Conservation (phyloP, 2,888 invertebrate species). For the Platypus cylindrus region DNA sequence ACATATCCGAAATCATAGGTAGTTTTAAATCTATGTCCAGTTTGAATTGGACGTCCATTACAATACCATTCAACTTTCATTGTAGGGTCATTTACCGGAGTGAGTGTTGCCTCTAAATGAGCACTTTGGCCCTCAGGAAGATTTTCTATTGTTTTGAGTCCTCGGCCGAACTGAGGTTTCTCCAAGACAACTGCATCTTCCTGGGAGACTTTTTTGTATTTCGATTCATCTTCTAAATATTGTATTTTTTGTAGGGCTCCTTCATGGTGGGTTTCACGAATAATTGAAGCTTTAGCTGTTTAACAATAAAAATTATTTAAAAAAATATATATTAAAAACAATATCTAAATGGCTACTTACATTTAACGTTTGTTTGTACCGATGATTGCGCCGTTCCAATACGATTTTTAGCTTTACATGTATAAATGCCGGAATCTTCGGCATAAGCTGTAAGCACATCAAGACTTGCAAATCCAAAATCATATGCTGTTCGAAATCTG, state of each 20-base stretch:
- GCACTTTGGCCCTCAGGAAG: conserved; percentile 77
- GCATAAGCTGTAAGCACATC: conserved; percentile 89
- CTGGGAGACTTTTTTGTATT: conserved; percentile 55
- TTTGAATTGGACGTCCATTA: conserved; percentile 85
- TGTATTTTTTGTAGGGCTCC: conserved; percentile 86
- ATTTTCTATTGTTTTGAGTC: conserved; percentile 71
- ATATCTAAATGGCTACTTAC: conserved; percentile 39
- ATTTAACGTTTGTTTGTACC: conserved; percentile 67
- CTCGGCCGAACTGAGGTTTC: conserved; percentile 81
- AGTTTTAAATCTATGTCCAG: conserved; percentile 90
- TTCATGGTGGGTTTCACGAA: conserved; percentile 84
- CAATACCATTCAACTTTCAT: conserved; percentile 99
- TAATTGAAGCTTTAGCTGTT: conserved; percentile 72
- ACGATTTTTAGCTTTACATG: conserved; percentile 75
- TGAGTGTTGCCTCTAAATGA: conserved; percentile 87
- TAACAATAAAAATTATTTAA: conserved; percentile 22
- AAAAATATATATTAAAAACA: background rate
- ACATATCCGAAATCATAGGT: conserved; percentile 97
- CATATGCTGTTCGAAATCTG: conserved; percentile 84
- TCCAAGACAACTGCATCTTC: conserved; percentile 69
- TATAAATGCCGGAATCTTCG: conserved; percentile 89
- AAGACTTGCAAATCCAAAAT: conserved; percentile 93
- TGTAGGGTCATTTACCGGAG: conserved; percentile 95
- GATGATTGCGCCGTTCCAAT: conserved; percentile 74
- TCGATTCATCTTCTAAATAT: conserved; percentile 75